Base-by-base conservation (phyloP, 2,888 invertebrate genomes). In the Rambutsinella grinnellia region DNA sequence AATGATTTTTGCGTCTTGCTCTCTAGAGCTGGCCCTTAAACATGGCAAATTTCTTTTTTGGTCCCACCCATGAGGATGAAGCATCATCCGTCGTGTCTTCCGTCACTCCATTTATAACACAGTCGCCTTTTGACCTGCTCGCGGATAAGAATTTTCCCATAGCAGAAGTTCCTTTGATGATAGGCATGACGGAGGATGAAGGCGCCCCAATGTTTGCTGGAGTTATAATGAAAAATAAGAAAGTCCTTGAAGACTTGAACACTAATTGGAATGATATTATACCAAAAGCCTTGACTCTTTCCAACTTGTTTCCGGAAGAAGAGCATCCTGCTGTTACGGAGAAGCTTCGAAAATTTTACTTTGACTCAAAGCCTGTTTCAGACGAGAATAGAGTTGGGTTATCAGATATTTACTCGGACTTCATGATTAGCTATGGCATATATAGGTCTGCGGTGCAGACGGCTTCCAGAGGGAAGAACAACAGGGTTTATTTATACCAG, bases 181-280 rank as follows among this genome's bases (percentile, higher is more conserved):
- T 61, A 5, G 74, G 74, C 0, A 53, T 23, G 1, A 74, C 66
- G 1, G 49, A 74, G 19, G 66, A 74, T 28, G 74, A 74, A 54
- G 66, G 74, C 1, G 24, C 46, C 13, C 0, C 28, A 2, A 27
- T 63, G 28, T 57, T 24, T 10, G 54, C 49, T 2, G 63, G 57
- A 13, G 36, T 36, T 36, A 13, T 36, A 36, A 13, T 36, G 36
- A 36, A 36, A 13, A 26, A 36, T 24, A 23, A 51, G 2, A 17
- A 47, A 3, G 2, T 2, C 1, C 19, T 54, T 5, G 17, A 46
- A 10, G 24, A 68, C 8, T 19, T 68, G 3, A 27, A 62, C 10
- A 26, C 21, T 5, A 47, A 67, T 2, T 75, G 62, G 67, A 46
- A 61, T 0, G 23, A 8, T 6, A 13, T 68, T 28, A 57, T 63